A percentile compares a stretch with the other conserved stretches of the same genome.
Conservation (phyloP, 2,113 vertebrate genomes). For the Uria aalge region DNA sequence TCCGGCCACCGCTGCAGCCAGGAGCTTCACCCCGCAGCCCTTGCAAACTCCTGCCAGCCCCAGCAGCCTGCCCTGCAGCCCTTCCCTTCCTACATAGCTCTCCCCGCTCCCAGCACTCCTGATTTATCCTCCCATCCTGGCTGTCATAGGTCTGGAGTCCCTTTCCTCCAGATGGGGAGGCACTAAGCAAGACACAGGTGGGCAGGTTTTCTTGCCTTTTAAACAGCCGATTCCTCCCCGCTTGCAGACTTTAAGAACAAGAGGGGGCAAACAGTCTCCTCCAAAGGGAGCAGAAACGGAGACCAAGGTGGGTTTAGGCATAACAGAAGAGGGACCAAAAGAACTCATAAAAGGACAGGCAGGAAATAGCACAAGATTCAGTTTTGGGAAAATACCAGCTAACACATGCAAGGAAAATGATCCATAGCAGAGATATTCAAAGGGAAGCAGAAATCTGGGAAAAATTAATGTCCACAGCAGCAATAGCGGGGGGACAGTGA, state of each 20-base stretch:
- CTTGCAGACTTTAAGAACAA: neutral
- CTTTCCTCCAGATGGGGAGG: neutral
- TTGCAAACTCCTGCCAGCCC: neutral
- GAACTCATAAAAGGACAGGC: neutral
- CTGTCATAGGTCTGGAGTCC: neutral
- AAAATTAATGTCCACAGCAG: conserved; percentile 1
- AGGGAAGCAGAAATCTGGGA: conserved; percentile 26
- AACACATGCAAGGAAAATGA: conserved; percentile 10
- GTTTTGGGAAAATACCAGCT: conserved; percentile 13
- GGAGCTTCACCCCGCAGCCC: neutral
- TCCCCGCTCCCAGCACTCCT: neutral
- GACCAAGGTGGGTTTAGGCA: neutral
- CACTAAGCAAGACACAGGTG: neutral
- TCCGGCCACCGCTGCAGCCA: neutral
- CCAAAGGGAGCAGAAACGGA: neutral
- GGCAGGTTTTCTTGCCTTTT: neutral
- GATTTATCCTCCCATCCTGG: neutral
- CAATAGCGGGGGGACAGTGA: neutral
- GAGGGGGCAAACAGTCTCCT: neutral
- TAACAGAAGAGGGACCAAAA: neutral
- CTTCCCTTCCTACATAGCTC: neutral
- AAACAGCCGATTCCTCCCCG: neutral
- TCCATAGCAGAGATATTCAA: neutral
- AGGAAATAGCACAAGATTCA: conserved; percentile 19
- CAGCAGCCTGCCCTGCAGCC: neutral